Conservation (phyloP, 1,140 invertebrate genomes). For the Drosophila mauritiana region DNA sequence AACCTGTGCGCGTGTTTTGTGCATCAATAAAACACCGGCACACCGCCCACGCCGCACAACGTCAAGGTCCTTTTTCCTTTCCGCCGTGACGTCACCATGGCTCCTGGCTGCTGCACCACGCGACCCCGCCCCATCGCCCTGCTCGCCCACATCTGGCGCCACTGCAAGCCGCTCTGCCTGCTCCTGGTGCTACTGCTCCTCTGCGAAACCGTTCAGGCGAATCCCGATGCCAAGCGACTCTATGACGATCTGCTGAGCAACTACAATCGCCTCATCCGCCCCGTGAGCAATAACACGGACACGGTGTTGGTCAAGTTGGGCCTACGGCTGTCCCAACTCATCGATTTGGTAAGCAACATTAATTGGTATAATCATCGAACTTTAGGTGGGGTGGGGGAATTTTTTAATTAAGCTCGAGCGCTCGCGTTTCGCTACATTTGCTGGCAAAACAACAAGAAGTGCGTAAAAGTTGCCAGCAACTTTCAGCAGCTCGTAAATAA, state of each 20-base stretch:
- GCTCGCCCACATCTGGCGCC: slow-evolving; percentile 64
- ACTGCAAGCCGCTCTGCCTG: slow-evolving; percentile 75
- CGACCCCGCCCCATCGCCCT: slow-evolving; percentile 33
- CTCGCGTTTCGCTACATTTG: slow-evolving; percentile 67
- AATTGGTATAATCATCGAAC: slow-evolving; percentile 66
- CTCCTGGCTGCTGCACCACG: slow-evolving; percentile 49
- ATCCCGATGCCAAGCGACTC: slow-evolving; percentile 95
- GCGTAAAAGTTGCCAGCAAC: slow-evolving; percentile 41
- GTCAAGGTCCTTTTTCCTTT: slow-evolving; percentile 30
- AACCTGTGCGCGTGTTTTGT: slow-evolving; percentile 80
- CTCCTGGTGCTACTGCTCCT: slow-evolving; percentile 67
- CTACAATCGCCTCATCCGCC: slow-evolving; percentile 97
- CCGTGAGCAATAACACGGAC: slow-evolving; percentile 96
- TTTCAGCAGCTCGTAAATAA: slow-evolving; percentile 41
- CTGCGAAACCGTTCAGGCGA: slow-evolving; percentile 85
- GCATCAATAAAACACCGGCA: slow-evolving; percentile 79
- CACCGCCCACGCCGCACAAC: slow-evolving; percentile 5
- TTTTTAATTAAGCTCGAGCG: slow-evolving; percentile 68
- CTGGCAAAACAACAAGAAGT: slow-evolving; percentile 1
- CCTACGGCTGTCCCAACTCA: slow-evolving; percentile 96
- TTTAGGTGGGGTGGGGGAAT: not conserved
- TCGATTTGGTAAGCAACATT: slow-evolving; percentile 92
- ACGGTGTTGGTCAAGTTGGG: slow-evolving; percentile 97
- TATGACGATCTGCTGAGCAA: slow-evolving; percentile 98
- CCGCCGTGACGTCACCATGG: slow-evolving; percentile 70